Conservation (phyloP, 2,113 vertebrate species). For the Cinclus mexicanus region DNA sequence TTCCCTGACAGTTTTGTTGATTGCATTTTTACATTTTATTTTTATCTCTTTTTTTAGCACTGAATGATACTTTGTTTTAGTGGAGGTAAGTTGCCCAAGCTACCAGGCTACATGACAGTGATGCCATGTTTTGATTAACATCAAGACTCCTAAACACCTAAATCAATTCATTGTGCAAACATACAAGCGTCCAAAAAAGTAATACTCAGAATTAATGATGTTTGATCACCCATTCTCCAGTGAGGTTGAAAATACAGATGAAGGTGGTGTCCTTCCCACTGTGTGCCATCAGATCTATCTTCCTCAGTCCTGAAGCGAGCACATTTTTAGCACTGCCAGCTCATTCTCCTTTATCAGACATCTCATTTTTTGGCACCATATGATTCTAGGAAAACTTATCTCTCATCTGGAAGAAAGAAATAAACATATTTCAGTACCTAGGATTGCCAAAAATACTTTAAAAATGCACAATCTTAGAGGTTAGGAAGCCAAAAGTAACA, state of each 20-base stretch:
- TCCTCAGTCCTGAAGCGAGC: not conserved
- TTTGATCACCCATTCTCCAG: not conserved
- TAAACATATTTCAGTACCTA: not conserved
- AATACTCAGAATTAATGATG: not conserved
- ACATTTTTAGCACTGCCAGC: not conserved
- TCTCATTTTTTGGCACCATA: not conserved
- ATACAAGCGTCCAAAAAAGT: not conserved
- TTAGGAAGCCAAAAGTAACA: not conserved
- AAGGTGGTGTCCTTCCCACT: not conserved
- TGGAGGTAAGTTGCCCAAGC: not conserved
- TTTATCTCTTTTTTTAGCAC: not conserved
- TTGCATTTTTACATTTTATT: not conserved
- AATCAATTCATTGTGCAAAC: not conserved
- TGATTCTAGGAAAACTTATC: not conserved
- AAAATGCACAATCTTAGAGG: not conserved
- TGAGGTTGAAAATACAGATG: not conserved
- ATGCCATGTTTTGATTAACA: conserved; percentile 1
- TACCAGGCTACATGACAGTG: not conserved
- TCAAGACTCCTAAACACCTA: not conserved
- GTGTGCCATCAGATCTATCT: not conserved
- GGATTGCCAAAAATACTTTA: not conserved
- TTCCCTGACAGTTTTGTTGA: not conserved
- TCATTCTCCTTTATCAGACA: not conserved
- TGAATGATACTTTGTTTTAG: not conserved
- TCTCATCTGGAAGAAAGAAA: not conserved